These are phyloP conservation scores for Lepilemur ruficaudatus DNA, from an alignment of 2,797 vertebrate genomes.

Conservation along the genomic window DNA sequence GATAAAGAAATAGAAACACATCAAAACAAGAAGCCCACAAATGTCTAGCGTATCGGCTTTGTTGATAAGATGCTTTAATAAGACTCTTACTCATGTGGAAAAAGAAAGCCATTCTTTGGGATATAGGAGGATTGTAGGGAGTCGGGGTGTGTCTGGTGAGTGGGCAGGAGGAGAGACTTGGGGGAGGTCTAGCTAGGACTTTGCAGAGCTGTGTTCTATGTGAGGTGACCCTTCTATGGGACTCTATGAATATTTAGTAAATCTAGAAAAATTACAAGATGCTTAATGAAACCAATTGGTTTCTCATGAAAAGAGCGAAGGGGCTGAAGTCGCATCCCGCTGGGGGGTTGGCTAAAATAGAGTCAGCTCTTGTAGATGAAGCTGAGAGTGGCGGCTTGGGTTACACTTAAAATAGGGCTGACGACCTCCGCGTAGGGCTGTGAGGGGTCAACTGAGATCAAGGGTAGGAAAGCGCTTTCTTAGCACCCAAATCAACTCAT, in stretches of 20 bases:
- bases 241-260: neutral
- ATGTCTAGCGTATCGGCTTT: neutral
- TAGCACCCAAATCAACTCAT: no score
- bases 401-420: neutral
- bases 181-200: neutral
- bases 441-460: neutral
- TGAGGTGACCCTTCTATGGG: neutral
- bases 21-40: neutral
- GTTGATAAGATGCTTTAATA: neutral
- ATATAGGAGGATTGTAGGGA: neutral
- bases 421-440: neutral
- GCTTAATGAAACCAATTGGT: neutral
- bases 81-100: neutral
- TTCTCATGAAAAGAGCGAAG: neutral
- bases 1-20: slow-evolving; percentile 13
- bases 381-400: neutral
- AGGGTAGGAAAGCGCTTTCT: neutral
- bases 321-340: neutral
- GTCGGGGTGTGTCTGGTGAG: neutral
- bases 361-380: neutral
- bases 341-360: neutral
- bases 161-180: neutral
- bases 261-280: neutral
- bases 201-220: neutral
- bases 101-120: neutral